Evolutionary conservation across 2,797 vertebrate genomes (phyloP).

Genomic region (Phoxinus dragarum): DNA sequence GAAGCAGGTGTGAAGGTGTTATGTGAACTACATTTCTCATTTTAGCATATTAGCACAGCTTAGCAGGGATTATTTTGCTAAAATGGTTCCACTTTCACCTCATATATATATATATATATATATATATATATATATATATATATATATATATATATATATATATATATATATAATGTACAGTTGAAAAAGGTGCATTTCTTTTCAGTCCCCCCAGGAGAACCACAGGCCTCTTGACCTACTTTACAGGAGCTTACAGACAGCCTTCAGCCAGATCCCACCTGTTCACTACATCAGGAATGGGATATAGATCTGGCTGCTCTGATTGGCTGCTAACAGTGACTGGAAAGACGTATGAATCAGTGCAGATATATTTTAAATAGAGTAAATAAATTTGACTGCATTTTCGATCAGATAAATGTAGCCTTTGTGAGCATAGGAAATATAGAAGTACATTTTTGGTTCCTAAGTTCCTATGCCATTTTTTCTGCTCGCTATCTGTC

Average conservation of each 20-base stretch:
- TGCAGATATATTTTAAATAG: neutral
- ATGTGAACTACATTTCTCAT: neutral
- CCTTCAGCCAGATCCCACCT: slow-evolving; percentile 39
- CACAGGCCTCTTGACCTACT: slow-evolving; percentile 76
- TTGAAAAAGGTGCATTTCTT: slow-evolving; percentile 64
- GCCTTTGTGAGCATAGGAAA: neutral
- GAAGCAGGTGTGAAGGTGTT: slow-evolving; percentile 23
- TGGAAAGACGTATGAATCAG: neutral
- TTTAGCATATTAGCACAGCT: slow-evolving; percentile 5
- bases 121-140: too few relatives aligned
- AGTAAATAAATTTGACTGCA: neutral
- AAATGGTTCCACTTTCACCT: slow-evolving; percentile 4
- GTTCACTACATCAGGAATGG: slow-evolving; percentile 29
- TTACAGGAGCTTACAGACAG: slow-evolving; percentile 54
- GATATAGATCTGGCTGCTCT: slow-evolving; percentile 20
- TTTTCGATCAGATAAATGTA: neutral
- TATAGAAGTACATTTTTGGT: neutral
- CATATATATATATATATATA: too few relatives aligned
- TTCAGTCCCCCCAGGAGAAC: slow-evolving; percentile 64
- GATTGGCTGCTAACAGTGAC: neutral
- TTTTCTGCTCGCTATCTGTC: neutral
- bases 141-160: neutral
- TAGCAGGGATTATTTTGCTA: slow-evolving; percentile 2
- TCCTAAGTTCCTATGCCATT: too few relatives aligned
- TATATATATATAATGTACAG: neutral